A percentile compares a stretch with the other conserved stretches of the same genome.
Conservation (phyloP, 2,888 invertebrate species). For the Abrostola triplasia region DNA sequence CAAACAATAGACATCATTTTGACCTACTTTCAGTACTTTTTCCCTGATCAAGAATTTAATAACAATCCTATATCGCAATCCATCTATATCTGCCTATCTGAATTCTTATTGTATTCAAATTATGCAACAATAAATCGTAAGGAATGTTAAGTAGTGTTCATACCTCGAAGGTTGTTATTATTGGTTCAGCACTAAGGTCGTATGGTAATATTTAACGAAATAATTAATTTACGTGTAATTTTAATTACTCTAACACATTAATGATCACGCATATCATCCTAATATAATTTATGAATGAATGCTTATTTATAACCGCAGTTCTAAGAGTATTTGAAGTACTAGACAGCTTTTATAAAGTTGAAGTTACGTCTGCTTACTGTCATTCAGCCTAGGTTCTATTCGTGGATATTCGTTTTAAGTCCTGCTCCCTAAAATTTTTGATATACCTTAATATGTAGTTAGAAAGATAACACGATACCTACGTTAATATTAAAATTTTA, state of each 20-base stretch:
- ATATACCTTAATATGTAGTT: too few relatives aligned
- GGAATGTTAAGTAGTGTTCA: slow-evolving; percentile 21
- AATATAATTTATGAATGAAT: slow-evolving; percentile 16
- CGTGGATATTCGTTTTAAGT: too few relatives aligned
- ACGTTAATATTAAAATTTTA: too few relatives aligned
- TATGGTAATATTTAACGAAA: slow-evolving; percentile 49
- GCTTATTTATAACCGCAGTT: background rate
- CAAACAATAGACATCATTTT: too few relatives aligned
- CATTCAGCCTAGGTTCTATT: too few relatives aligned
- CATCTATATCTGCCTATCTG: too few relatives aligned
- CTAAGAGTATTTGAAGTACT: background rate
- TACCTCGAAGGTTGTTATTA: slow-evolving; percentile 41
- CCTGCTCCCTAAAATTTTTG: too few relatives aligned
- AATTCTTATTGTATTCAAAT: slow-evolving; percentile 10
- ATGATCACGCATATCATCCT: slow-evolving; percentile 9
- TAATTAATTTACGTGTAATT: slow-evolving; percentile 28
- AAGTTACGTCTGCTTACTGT: too few relatives aligned
- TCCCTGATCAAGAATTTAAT: background rate
- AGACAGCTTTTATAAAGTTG: background rate
- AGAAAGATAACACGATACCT: too few relatives aligned
- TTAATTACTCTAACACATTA: slow-evolving; percentile 33
- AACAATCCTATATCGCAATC: background rate
- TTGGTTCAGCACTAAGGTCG: slow-evolving; percentile 36
- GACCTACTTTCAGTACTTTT: too few relatives aligned
- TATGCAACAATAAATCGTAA: slow-evolving; percentile 25